Percentiles rank a stretch among this genome's conserved stretches.
Conservation (phyloP, 2,888 invertebrate species). For the Zygogramma bicolorata region DNA sequence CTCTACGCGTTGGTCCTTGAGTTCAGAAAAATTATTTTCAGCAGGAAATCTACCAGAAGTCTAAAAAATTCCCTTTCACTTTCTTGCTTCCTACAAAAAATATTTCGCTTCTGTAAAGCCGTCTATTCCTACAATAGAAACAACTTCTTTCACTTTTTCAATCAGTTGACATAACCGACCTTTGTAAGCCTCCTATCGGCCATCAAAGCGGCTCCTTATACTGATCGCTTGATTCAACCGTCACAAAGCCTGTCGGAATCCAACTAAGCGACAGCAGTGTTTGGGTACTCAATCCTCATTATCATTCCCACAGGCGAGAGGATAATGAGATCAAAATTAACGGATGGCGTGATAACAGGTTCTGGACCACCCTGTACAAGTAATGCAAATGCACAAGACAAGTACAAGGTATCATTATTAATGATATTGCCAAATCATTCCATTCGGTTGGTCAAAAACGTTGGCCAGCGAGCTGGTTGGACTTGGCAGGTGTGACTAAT, state of each 20-base stretch:
- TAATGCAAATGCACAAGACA: slow-evolving; percentile 57
- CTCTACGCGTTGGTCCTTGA: too few species aligned
- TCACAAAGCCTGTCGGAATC: neutral
- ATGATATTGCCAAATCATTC: slow-evolving; percentile 66
- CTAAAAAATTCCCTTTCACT: too few species aligned
- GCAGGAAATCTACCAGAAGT: too few species aligned
- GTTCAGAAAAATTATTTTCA: neutral
- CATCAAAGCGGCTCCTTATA: neutral
- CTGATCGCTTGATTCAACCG: slow-evolving; percentile 1
- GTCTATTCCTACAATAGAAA: neutral
- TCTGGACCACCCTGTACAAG: slow-evolving; percentile 33
- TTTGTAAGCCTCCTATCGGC: neutral
- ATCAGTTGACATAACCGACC: neutral
- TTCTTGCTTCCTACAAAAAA: too few species aligned
- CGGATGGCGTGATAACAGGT: slow-evolving; percentile 22
- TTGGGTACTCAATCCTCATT: slow-evolving; percentile 1
- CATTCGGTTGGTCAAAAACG: slow-evolving; percentile 60
- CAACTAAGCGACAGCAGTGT: neutral
- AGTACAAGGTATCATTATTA: slow-evolving; percentile 59
- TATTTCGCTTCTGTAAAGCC: neutral
- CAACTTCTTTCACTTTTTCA: neutral
- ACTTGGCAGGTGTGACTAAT: slow-evolving; percentile 68
- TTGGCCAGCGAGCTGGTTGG: slow-evolving; percentile 57
- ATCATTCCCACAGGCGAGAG: slow-evolving; percentile 6
- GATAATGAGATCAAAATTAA: slow-evolving; percentile 14